Evolutionary conservation across 2,888 invertebrate genomes (phyloP).

Genomic region (Schrankia costaestrigalis): DNA sequence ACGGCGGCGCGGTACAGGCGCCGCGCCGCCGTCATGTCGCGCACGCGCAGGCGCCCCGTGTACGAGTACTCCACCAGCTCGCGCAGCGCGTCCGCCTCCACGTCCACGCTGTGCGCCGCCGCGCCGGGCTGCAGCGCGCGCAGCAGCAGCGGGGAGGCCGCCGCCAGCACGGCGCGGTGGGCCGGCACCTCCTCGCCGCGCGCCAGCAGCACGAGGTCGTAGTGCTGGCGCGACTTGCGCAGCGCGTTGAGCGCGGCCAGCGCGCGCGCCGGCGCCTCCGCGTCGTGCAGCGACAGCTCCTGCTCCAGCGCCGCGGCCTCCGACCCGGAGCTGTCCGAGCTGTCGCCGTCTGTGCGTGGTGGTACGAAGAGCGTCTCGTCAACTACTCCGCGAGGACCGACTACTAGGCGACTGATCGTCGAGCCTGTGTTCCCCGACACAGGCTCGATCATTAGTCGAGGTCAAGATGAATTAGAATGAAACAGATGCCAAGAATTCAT

Average conservation of each 20-base stretch:
- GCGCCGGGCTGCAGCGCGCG: conserved; percentile 84
- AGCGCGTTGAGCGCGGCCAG: conserved; percentile 87
- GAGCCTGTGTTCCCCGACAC: no score
- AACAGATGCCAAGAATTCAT: no score
- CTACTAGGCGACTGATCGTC: no score
- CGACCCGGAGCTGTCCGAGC: conserved; percentile 50
- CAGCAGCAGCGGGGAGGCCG: conserved; percentile 88
- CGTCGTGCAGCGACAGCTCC: conserved; percentile 79
- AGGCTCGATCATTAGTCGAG: no score
- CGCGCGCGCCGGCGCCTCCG: conserved; percentile 80
- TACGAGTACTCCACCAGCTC: conserved; percentile 91
- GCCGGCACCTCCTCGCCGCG: conserved; percentile 80
- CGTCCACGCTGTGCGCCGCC: conserved; percentile 41
- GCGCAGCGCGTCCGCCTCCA: conserved; percentile 82
- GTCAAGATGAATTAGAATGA: no score
- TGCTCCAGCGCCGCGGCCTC: conserved; percentile 45
- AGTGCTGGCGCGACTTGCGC: conserved; percentile 91
- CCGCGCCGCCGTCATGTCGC: conserved; percentile 78
- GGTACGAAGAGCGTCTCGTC: background rate
- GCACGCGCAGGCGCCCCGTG: conserved; percentile 83
- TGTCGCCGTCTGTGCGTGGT: conserved; percentile 35
- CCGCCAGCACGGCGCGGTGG: conserved; percentile 90
- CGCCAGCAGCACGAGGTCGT: conserved; percentile 91
- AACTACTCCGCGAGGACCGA: no score
- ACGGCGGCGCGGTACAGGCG: conserved; percentile 90